Evolutionary conservation across 2,113 vertebrate genomes (phyloP), one percentile per base, ranked within the genome.

Genomic region (Phoxinus phoxinus): DNA sequence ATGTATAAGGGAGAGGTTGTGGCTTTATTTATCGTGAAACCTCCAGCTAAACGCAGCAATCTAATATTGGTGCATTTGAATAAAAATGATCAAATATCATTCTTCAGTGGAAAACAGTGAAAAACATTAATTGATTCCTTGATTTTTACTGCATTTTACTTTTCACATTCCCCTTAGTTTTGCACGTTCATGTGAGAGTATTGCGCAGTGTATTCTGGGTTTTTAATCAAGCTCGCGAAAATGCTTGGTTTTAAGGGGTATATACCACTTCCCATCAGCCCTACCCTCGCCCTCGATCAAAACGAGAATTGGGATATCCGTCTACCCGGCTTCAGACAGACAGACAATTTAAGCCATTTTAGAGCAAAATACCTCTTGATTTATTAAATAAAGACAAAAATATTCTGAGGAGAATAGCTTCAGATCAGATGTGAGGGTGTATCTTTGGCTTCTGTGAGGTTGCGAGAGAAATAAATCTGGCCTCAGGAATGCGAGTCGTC

Each of bases 401-500:
- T 51, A 51, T 51, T 67, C 2, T 65, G 78, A 67, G 56, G 76
- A 59, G 53, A 78, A 59, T 32, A 69, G 48, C 73, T 44, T 80
- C 35, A 21, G 15, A 30, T 75, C 73, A 75, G 73, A 75, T 75
- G 25, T 53, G 46, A 76, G 46, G 13, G 25, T 48, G 44, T 12
- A 67, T 27, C 59, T 81, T 19, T 67, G 59, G 59, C 59, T 81
- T 61, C 59, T 67, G 61, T 32, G 41, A 30, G 78, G 25, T 41
- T 67, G 41, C 6, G 2, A 21, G 78, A 27, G 61, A 67, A 67
- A 81, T 81, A 81, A 81, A 81, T 81, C 79, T 65, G 61, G 19
- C 46, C 79, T 51, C 84, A 87, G 86, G 88, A 90, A 91, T 91
- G 86, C 46, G 78, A 89, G 84, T 81, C 1, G 77, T 91, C 89